These are phyloP conservation scores for Listronotus bonariensis DNA, from an alignment of 1,140 invertebrate genomes.

Conservation along the genomic window DNA sequence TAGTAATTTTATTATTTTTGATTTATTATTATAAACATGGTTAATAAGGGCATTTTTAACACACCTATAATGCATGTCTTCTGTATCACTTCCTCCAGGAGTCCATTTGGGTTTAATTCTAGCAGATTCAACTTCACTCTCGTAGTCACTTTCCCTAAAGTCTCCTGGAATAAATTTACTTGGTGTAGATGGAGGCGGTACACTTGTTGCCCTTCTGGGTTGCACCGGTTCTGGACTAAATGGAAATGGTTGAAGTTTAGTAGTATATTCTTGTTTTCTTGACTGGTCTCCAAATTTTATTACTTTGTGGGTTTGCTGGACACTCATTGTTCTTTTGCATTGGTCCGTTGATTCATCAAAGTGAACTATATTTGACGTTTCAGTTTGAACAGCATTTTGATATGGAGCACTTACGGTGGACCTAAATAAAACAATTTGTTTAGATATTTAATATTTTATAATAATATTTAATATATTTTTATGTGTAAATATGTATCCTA, in stretches of 20 bases:
- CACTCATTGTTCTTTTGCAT: conserved; percentile 66
- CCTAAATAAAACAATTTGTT: conserved; percentile 13
- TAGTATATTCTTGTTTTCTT: conserved; percentile 44
- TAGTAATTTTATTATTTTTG: no score
- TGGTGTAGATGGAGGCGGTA: conserved; percentile 61
- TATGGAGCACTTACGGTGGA: conserved; percentile 61
- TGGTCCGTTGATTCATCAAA: conserved; percentile 72
- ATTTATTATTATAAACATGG: background rate
- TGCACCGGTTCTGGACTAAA: conserved; percentile 56
- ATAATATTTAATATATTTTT: no score
- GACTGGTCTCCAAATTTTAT: conserved; percentile 66
- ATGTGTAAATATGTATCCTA: no score
- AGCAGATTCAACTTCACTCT: conserved; percentile 68
- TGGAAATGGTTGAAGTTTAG: conserved; percentile 57
- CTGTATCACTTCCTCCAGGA: conserved; percentile 62
- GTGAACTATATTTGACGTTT: conserved; percentile 69
- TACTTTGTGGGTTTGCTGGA: conserved; percentile 70
- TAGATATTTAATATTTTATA: no score
- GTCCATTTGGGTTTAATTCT: conserved; percentile 66
- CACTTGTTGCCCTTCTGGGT: conserved; percentile 46
- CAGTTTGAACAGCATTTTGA: conserved; percentile 65
- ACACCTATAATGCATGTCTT: conserved; percentile 63
- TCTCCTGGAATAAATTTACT: conserved; percentile 72
- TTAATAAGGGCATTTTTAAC: background rate
- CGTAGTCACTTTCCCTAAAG: conserved; percentile 72